phyloP scores from a whole-genome alignment of 2,113 vertebrate species.

The Cinclus cinclus region DNA sequence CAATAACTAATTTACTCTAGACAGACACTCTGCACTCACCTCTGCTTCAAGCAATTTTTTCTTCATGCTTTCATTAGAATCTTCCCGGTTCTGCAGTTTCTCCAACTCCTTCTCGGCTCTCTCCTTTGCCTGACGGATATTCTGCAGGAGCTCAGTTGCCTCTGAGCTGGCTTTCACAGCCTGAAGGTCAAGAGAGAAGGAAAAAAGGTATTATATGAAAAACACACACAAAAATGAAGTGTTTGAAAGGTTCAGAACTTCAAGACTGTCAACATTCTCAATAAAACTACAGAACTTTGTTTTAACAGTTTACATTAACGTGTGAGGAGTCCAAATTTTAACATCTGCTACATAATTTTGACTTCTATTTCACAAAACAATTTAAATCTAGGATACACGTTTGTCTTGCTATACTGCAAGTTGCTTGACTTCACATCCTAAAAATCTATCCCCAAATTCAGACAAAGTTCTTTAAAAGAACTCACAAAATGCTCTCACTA shows the following conservation, averaged over 20 bases:
- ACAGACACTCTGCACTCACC: constrained; percentile 68
- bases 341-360: not conserved
- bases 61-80: constrained; percentile 92
- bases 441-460: not conserved
- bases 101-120: constrained; percentile 92
- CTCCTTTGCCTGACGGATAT: constrained; percentile 90
- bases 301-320: not conserved
- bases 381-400: not conserved
- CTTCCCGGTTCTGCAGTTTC: constrained; percentile 90
- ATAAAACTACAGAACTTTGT: not conserved
- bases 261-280: not conserved
- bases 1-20: not conserved
- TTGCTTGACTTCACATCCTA: not conserved
- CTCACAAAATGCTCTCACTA: not conserved
- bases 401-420: not conserved
- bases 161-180: constrained; percentile 91
- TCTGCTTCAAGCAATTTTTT: constrained; percentile 92
- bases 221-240: not conserved
- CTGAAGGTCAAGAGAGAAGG: constrained; percentile 52
- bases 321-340: not conserved
- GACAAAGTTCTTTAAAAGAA: not conserved
- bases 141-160: constrained; percentile 94
- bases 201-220: not conserved
- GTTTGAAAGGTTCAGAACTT: not conserved
- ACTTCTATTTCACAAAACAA: not conserved